Base-by-base conservation (phyloP, 2,888 invertebrate genomes). In the Leucoptera coffeella region DNA sequence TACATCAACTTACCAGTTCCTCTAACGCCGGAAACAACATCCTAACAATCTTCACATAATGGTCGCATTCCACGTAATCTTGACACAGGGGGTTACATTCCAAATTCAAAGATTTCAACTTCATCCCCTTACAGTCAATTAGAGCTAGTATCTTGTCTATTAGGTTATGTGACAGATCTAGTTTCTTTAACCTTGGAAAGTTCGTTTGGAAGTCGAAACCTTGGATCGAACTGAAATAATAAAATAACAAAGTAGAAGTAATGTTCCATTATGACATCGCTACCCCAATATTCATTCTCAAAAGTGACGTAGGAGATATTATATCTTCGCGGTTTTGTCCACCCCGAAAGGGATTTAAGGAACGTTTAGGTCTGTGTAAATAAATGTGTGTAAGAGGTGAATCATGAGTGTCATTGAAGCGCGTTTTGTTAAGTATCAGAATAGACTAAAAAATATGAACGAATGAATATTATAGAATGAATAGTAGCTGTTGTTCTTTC, bases 61-160 rank as follows among this genome's bases (percentile, higher is more conserved):
- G 55, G 1, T 55, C 47, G 1, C 76, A 62, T 27, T 75, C 75
- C 0, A 53, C 69, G 40, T 77, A 81, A 38, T 78, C 75, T 27
- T 73, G 71, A 42, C 85, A 84, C 1, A 87, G 38, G 0, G 82
- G 82, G 56, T 87, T 88, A 1, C 79, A 80, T 39, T 84, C 82
- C 15, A 88, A 45, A 33, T 50, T 56, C 6, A 87, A 40, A 22
- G 73, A 62, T 3, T 43, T 45, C 2, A 84, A 42, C 0, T 54
- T 43, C 25, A 80, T 32, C 0, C 48, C 37, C 2, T 67, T 39
- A 6, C 52, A 48, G 0, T 35, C 28, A 0, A 75, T 31, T 7
- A 65, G 25, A 0, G 23, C 15, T n/a, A 15, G 10, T 4, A 31
- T 20, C 1, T n/a, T 42, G 1, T 50, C 50, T 2, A 69, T 15